Evolutionary conservation across 2,888 invertebrate species (phyloP).

Genomic region (Clepsis dumicolana): DNA sequence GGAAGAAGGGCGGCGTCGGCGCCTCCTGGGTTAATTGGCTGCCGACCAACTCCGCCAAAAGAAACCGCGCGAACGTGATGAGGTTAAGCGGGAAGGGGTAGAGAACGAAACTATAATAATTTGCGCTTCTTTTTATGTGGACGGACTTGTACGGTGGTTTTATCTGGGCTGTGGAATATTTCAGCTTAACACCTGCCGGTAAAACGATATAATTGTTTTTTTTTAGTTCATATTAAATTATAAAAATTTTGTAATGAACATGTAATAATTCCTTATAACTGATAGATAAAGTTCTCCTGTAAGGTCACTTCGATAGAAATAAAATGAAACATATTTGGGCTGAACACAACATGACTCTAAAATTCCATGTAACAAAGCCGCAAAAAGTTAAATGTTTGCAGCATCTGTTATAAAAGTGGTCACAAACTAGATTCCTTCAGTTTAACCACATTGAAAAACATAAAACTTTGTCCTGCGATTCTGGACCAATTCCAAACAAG

Average conservation of each 20-base stretch:
- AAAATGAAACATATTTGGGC: neutral
- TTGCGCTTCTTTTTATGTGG: constrained; percentile 48
- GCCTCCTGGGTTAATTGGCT: constrained; percentile 75
- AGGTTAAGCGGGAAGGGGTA: constrained; percentile 62
- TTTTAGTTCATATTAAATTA: no score
- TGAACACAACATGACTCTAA: neutral
- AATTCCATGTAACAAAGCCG: neutral
- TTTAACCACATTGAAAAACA: constrained; percentile 82
- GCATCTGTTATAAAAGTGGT: constrained; percentile 43
- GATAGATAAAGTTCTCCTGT: no score
- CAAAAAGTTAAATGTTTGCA: constrained; percentile 36
- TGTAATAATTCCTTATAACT: no score
- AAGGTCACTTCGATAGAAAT: neutral
- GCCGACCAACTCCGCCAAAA: constrained; percentile 71
- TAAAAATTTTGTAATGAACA: no score
- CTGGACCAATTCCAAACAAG: constrained; percentile 84
- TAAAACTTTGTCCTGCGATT: constrained; percentile 75
- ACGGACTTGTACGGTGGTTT: constrained; percentile 26
- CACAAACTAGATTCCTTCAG: constrained; percentile 56
- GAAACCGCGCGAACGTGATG: constrained; percentile 65
- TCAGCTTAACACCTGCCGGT: neutral
- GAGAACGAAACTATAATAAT: constrained; percentile 58
- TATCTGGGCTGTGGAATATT: neutral
- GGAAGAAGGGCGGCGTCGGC: constrained; percentile 66
- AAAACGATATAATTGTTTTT: no score